Percentiles rank a stretch among this genome's conserved stretches.
These are phyloP conservation scores for Melieria picta DNA, from an alignment of 2,888 invertebrate genomes.

Conservation along the genomic window DNA sequence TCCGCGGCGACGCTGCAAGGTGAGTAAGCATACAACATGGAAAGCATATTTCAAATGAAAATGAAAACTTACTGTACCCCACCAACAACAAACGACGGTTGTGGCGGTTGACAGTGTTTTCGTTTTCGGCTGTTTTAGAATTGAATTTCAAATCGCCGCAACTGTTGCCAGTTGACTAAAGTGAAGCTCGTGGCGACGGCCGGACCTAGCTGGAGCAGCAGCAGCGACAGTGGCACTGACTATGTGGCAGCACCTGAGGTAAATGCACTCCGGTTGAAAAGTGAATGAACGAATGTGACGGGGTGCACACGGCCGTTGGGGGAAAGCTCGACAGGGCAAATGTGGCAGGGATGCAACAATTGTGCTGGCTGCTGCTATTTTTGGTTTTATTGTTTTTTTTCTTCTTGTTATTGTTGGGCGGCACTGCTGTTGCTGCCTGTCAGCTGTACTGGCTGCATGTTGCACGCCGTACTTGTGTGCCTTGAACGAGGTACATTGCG, in stretches of 20 bases:
- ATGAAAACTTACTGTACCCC: conserved; percentile 48
- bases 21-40: conserved; percentile 14
- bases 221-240: conserved; percentile 13
- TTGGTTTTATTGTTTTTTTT: conserved; percentile 9
- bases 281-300: conserved; percentile 49
- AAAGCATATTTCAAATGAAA: conserved; percentile 47
- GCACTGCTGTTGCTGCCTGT: not conserved
- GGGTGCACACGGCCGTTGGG: conserved; percentile 32
- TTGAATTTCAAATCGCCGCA: no score
- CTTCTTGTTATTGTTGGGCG: not conserved
- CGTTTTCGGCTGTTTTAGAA: no score
- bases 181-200: not conserved
- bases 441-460: not conserved
- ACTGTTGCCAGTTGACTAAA: not conserved
- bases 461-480: conserved; percentile 17
- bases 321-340: conserved; percentile 27
- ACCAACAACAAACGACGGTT: not conserved
- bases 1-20: not conserved
- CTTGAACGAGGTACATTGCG: not conserved
- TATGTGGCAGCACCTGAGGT: conserved; percentile 33
- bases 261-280: conserved; percentile 46
- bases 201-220: not conserved
- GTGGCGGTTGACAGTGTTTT: no score
- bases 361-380: conserved; percentile 9
- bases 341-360: conserved; percentile 43